Evolutionary conservation across 2,113 vertebrate species (phyloP).

Genomic region (Australoheros scitulus): DNA sequence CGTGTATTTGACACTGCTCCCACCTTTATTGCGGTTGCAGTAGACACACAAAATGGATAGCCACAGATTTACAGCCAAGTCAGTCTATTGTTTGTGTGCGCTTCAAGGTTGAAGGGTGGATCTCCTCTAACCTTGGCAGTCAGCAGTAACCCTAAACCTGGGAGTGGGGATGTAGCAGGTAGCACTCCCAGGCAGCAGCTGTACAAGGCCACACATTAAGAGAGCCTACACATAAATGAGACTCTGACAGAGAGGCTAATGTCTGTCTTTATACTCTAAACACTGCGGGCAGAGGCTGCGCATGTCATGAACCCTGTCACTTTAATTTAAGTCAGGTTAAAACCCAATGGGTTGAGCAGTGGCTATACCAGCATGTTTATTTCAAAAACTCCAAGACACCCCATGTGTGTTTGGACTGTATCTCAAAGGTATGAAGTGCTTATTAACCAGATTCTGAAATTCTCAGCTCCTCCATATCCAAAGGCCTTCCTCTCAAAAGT

Average conservation of each 20-base stretch:
- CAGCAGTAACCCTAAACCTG: constrained; percentile 48
- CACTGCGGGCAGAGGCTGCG: constrained; percentile 35
- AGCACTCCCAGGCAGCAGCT: constrained; percentile 65
- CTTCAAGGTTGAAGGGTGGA: constrained; percentile 47
- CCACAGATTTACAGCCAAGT: constrained; percentile 47
- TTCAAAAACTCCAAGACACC: no score
- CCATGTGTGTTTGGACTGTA: neutral
- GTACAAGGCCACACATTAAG: constrained; percentile 65
- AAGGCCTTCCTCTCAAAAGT: neutral
- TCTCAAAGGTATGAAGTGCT: neutral
- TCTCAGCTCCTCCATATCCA: constrained; percentile 1
- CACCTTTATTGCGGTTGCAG: neutral
- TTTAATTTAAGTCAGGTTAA: constrained; percentile 44
- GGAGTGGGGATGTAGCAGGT: constrained; percentile 33
- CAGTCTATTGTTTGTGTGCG: constrained; percentile 44
- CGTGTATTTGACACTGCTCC: no score
- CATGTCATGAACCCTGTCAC: constrained; percentile 58
- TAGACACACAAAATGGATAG: constrained; percentile 10
- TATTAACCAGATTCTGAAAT: constrained; percentile 15
- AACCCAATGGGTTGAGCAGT: neutral
- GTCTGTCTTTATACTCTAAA: constrained; percentile 50
- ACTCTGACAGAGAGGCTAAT: constrained; percentile 50
- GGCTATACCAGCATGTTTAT: neutral
- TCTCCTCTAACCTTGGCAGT: constrained; percentile 47
- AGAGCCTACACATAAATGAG: constrained; percentile 52